Base-by-base conservation (phyloP, 53 echinoderm and acorn worm species). In the Luidia sarsii region DNA sequence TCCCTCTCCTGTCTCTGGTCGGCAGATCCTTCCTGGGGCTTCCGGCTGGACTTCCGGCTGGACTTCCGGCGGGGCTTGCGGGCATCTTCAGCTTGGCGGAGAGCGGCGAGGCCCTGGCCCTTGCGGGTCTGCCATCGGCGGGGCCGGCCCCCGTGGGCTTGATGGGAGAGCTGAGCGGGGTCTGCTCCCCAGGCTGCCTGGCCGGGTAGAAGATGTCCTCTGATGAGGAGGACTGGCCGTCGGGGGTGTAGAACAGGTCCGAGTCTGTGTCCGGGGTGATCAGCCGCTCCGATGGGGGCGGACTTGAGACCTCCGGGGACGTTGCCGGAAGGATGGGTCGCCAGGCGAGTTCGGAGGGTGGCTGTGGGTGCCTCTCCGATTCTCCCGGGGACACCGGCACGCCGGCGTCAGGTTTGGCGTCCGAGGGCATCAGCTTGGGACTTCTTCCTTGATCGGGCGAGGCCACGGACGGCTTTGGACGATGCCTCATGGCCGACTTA, bases 121-220 rank as follows among this genome's bases (percentile, higher is more conserved):
- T 50, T 51, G 32, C 35, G 19, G 70, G 70, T 33, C n/a, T 15
- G 8, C 33, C 34, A n/a, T n/a, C n/a, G 19, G 7, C 54, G 25
- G 57, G 27, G 57, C 39, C 10, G 11, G 30, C 25, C 39, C 23
- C 39, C 6, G 3, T 15, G 25, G 56, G 14, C 29, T 57, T 57
- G 35, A 27, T 41, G 25, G 22, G 7, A 0, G 57, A 36, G 27
- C 38, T 27, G 11, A 14, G 16, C 10, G 61, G 32, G 11, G 57
- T 57, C 74, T 74, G 27, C 13, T 61, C 57, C 13, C 34, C 60
- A 50, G 61, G 77, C 33, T 59, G 77, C 30, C 31, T 54, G 45
- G 77, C 77, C 46, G 61, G 77, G 55, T 77, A 77, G 48, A 55
- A 60, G n/a, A 61, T 32, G 28, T 77, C 77, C n/a, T 77, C 77